These are phyloP conservation scores for Eristalinus sepulchralis DNA, from an alignment of 2,888 invertebrate genomes.

Conservation along the genomic window DNA sequence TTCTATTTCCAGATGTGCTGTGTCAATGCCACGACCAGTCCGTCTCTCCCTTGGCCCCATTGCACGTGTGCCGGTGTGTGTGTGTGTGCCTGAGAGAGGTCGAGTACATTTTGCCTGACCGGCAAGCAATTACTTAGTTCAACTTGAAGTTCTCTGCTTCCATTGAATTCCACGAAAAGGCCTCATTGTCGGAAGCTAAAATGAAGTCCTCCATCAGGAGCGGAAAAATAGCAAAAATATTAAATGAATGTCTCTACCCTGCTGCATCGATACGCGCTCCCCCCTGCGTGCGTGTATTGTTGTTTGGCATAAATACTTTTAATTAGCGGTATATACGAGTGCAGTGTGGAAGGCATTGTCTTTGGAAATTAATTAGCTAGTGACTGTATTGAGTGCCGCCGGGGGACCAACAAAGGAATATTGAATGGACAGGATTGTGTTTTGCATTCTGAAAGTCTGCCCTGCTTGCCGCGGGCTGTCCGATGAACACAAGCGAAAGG, in stretches of 20 bases:
- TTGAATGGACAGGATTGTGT: background rate
- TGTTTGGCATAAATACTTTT: background rate
- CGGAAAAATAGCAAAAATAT: background rate
- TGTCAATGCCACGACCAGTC: background rate
- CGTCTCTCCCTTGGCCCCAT: too few relatives aligned
- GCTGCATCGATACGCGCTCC: background rate
- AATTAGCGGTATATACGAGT: constrained; percentile 1
- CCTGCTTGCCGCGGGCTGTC: too few relatives aligned
- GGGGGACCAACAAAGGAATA: background rate
- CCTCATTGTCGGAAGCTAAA: background rate
- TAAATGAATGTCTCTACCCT: background rate
- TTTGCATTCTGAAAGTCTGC: too few relatives aligned
- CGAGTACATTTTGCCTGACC: background rate
- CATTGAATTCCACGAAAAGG: background rate
- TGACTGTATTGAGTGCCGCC: background rate
- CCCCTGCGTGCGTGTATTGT: background rate
- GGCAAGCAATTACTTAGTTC: background rate
- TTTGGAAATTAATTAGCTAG: constrained; percentile 1
- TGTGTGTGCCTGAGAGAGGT: background rate
- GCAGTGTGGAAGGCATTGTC: background rate
- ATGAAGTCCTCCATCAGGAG: background rate
- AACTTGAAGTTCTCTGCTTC: background rate
- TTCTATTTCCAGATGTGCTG: background rate
- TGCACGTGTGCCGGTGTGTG: too few relatives aligned
- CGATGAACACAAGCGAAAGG: background rate